Conservation (phyloP, 2,113 vertebrate species). For the Bungarus multicinctus region DNA sequence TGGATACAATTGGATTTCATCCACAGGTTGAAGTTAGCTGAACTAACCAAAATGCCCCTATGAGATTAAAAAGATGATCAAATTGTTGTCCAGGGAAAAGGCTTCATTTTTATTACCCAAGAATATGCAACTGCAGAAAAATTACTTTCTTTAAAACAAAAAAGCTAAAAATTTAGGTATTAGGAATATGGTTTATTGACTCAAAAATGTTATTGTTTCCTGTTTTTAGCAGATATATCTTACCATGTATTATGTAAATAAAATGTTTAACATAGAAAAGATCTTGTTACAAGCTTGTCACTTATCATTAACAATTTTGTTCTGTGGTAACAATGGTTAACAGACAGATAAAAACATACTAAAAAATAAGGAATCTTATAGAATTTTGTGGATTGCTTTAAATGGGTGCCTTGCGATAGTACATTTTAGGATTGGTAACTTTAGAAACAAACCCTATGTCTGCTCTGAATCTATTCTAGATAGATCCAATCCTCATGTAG, state of each 20-base stretch:
- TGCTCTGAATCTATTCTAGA: background rate
- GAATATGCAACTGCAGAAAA: background rate
- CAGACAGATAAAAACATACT: background rate
- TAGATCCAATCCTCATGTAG: background rate
- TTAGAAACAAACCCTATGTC: background rate
- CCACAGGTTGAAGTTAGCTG: background rate
- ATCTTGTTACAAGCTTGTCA: background rate
- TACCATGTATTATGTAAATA: background rate
- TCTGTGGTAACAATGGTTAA: background rate
- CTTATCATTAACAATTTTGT: background rate
- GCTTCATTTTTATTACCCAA: background rate
- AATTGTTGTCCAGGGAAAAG: background rate
- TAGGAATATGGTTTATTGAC: background rate
- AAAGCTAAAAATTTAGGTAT: background rate
- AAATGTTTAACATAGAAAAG: background rate
- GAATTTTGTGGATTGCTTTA: background rate
- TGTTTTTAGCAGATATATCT: background rate
- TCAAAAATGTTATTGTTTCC: background rate
- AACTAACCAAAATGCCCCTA: background rate
- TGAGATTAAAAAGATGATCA: background rate
- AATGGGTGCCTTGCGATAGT: background rate
- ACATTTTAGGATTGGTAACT: background rate
- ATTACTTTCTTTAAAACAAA: background rate
- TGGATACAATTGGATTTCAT: background rate
- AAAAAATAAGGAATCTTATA: background rate